Percentiles rank a stretch among this genome's conserved stretches.
Conservation (phyloP, 1,140 invertebrate species). For the Tribolium castaneum region DNA sequence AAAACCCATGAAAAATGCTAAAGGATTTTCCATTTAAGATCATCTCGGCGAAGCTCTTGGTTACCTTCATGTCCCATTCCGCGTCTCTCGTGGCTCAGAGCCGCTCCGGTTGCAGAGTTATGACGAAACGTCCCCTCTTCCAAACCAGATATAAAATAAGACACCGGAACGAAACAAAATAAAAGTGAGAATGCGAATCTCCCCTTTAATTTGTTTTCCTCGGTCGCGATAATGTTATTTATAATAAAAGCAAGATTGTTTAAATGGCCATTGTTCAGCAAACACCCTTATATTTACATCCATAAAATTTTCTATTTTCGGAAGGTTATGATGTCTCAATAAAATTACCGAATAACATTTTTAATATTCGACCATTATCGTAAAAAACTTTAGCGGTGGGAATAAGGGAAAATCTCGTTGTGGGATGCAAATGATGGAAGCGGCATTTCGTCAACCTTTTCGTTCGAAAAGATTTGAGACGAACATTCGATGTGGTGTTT, state of each 20-base stretch:
- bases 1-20: not conserved
- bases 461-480: conserved; percentile 3
- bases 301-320: conserved; percentile 34
- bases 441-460: conserved; percentile 11
- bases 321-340: conserved; percentile 18
- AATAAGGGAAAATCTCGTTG: conserved; percentile 1
- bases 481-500: conserved; percentile 23
- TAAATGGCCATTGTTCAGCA: not conserved
- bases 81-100: conserved; percentile 5
- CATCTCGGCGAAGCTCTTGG: conserved; percentile 9
- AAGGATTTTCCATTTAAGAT: not conserved
- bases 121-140: not conserved
- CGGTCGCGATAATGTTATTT: not conserved
- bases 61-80: conserved; percentile 13
- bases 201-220: not conserved
- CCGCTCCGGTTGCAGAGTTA: conserved; percentile 1
- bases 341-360: conserved; percentile 27
- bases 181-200: conserved; percentile 11
- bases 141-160: not conserved
- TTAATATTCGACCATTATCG: conserved; percentile 16
- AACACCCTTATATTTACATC: not conserved
- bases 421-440: not conserved
- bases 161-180: not conserved
- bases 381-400: conserved; percentile 15
- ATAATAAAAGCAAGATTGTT: conserved; percentile 7